phyloP scores from a whole-genome alignment of 1,140 invertebrate genomes.

The Drosophila rhopaloa region DNA sequence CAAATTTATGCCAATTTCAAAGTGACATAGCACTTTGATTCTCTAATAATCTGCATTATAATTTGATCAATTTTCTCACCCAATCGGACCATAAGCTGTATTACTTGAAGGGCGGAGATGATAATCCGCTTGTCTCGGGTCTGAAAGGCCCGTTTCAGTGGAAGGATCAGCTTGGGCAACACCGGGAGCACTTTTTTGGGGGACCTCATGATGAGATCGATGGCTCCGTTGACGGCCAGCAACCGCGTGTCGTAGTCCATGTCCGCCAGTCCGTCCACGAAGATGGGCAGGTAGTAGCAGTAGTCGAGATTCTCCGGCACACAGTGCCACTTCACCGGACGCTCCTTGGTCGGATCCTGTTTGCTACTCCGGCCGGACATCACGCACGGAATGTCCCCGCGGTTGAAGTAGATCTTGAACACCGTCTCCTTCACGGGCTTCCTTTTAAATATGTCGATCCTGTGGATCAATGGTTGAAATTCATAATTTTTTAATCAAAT shows the following conservation, averaged over 20 bases:
- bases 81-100: slow-evolving; percentile 91
- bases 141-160: slow-evolving; percentile 95
- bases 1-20: too few relatives aligned
- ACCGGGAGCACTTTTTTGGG: slow-evolving; percentile 94
- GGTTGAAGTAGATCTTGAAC: slow-evolving; percentile 75
- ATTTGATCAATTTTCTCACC: slow-evolving; percentile 84
- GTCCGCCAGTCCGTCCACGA: slow-evolving; percentile 91
- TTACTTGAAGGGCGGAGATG: slow-evolving; percentile 90
- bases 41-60: too few relatives aligned
- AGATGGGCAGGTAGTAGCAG: slow-evolving; percentile 96
- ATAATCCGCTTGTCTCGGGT: slow-evolving; percentile 91
- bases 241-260: slow-evolving; percentile 64
- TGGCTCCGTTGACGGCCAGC: slow-evolving; percentile 68
- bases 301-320: slow-evolving; percentile 91
- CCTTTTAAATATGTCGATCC: slow-evolving; percentile 74
- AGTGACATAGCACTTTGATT: too few relatives aligned
- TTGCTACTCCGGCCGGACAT: slow-evolving; percentile 56
- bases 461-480: background rate
- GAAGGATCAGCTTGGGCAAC: slow-evolving; percentile 96
- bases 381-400: slow-evolving; percentile 78
- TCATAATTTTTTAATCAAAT: background rate
- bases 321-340: slow-evolving; percentile 73
- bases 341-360: slow-evolving; percentile 67
- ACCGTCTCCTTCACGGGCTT: slow-evolving; percentile 70
- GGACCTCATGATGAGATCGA: slow-evolving; percentile 88